Evolutionary conservation across 2,888 invertebrate genomes (phyloP), one percentile per base, ranked within the genome.

Genomic region (Pardosa pseudoannulata): DNA sequence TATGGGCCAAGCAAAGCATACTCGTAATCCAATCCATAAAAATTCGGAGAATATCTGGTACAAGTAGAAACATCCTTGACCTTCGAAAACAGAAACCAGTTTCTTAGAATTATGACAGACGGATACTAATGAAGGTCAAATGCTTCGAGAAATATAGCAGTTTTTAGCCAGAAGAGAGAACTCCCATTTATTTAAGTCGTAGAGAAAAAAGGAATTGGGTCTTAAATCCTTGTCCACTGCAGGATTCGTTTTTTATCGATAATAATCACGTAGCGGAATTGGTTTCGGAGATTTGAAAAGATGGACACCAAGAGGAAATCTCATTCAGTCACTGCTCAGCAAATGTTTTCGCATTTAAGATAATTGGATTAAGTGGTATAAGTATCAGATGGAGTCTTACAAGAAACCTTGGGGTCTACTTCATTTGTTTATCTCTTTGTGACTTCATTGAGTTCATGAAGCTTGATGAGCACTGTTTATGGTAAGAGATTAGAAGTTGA

Each of bases 101-200:
- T 81, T 81, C 73, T 27, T 19, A 29, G n/a, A 31, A 50, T 23
- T 28, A 74, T 73, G 11, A 41, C 28, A 81, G 73, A 50, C 73
- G 80, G 80, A 74, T 81, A 81, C 68, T 39, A 67, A 81, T 74
- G 80, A 39, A 81, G 80, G 80, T 81, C 80, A 74, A 81, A 74
- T 81, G 73, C 73, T 81, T 74, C 80, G 68, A 46, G 50, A 81
- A 73, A 56, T 56, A 56, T 56, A 19, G 56, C 23, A 56, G 5
- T 56, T 56, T 56, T 23, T 23, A 16, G n/a, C 23, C 56, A 56
- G 1, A 6, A 23, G 56, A 56, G 56, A 56, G 5, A n/a, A n/a
- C 56, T 23, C 23, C 16, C 23, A 56, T 56, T 56, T 56, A 23
- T 46, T 36, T 46, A 46, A 56, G 19, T 56, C 23, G 16, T 6